phyloP scores from a whole-genome alignment of 1,140 invertebrate species.

The Branchinecta lynchi region DNA sequence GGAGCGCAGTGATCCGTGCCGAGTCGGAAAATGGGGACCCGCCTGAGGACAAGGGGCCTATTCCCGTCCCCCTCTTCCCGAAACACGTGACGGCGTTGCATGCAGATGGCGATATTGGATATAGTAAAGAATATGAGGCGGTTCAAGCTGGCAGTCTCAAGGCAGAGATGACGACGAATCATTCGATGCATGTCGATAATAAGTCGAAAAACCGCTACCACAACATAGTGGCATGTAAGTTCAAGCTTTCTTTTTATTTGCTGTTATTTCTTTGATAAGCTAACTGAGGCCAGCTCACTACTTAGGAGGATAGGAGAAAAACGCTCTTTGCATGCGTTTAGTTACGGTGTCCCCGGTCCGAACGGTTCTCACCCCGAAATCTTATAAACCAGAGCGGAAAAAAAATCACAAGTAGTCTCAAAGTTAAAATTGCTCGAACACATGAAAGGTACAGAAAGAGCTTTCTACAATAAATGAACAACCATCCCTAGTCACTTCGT shows the following conservation, averaged over 20 bases:
- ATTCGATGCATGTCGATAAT: constrained; percentile 78
- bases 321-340: no score
- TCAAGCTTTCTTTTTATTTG: constrained; percentile 20
- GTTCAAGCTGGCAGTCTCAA: constrained; percentile 43
- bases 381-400: no score
- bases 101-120: constrained; percentile 72
- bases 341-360: no score
- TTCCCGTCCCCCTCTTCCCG: constrained; percentile 54
- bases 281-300: no score
- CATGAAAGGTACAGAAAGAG: no score
- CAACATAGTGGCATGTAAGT: constrained; percentile 87
- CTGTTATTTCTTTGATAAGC: not conserved
- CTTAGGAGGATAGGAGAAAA: no score
- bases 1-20: constrained; percentile 3
- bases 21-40: constrained; percentile 12
- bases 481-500: no score
- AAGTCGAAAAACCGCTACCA: constrained; percentile 85
- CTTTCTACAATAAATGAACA: no score
- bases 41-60: constrained; percentile 37
- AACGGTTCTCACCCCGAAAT: no score
- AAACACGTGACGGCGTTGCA: constrained; percentile 65
- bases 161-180: constrained; percentile 51
- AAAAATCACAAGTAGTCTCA: no score
- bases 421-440: no score
- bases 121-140: constrained; percentile 77